Evolutionary conservation across 2,888 invertebrate species (phyloP).

Genomic region (Ashinkailepas kermadecensis): DNA sequence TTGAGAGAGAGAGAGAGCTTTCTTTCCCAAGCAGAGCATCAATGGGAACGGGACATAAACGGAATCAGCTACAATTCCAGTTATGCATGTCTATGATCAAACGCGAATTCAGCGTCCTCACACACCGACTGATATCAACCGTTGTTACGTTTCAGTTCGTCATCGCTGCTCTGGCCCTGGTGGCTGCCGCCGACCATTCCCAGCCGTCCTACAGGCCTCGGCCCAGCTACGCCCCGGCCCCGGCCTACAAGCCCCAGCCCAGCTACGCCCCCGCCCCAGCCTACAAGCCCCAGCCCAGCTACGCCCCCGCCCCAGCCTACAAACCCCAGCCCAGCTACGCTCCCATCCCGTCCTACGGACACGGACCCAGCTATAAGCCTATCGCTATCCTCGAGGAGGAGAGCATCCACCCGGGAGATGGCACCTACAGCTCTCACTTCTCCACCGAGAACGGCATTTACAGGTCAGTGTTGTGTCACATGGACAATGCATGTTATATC

Average conservation of each 20-base stretch:
- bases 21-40: too few relatives aligned
- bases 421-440: neutral
- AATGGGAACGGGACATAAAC: too few relatives aligned
- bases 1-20: too few relatives aligned
- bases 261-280: neutral
- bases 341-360: neutral
- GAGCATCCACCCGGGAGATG: neutral
- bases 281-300: neutral
- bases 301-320: neutral
- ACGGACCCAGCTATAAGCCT: neutral
- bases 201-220: neutral
- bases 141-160: neutral
- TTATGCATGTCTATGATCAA: too few relatives aligned
- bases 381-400: conserved; percentile 11
- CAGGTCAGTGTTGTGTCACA: neutral
- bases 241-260: neutral
- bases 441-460: neutral
- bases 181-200: neutral
- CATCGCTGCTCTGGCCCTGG: conserved; percentile 8
- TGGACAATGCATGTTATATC: too few relatives aligned
- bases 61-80: too few relatives aligned
- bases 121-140: too few relatives aligned
- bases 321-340: neutral
- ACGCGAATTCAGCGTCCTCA: too few relatives aligned
- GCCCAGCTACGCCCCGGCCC: neutral